Evolutionary conservation across 2,113 vertebrate species (phyloP).

Genomic region (Oreochromis spilurus): DNA sequence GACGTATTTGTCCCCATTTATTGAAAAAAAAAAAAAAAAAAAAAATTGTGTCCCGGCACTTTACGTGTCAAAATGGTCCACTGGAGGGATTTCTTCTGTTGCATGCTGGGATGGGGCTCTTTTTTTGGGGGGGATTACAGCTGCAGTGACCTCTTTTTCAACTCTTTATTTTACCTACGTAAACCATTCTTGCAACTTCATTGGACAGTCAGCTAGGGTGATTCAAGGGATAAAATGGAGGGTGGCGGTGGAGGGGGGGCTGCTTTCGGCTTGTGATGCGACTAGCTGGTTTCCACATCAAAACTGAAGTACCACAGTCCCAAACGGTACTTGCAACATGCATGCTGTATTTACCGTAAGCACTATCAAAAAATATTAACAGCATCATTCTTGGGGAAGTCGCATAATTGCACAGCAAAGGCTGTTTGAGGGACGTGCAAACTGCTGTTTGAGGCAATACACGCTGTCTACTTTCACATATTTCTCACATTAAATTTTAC

Average conservation of each 20-base stretch:
- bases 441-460: background rate
- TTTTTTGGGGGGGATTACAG: constrained; percentile 50
- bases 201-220: constrained; percentile 60
- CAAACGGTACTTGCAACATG: background rate
- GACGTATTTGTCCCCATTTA: background rate
- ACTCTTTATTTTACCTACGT: constrained; percentile 68
- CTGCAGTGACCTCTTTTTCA: constrained; percentile 74
- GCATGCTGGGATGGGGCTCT: constrained; percentile 40
- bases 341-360: background rate
- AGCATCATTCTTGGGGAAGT: background rate
- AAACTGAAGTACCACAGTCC: background rate
- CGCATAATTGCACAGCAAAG: background rate
- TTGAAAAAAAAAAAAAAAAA: background rate
- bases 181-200: constrained; percentile 45
- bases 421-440: background rate
- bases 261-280: background rate
- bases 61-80: constrained; percentile 40
- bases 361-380: background rate
- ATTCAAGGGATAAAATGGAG: constrained; percentile 50
- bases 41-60: background rate
- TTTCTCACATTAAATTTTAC: background rate
- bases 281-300: background rate
- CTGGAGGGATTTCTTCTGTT: constrained; percentile 11
- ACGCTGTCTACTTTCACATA: background rate
- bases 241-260: background rate